These are phyloP conservation scores for Epsilonema sp. DNA, from an alignment of 2,888 invertebrate genomes.

Conservation along the genomic window DNA sequence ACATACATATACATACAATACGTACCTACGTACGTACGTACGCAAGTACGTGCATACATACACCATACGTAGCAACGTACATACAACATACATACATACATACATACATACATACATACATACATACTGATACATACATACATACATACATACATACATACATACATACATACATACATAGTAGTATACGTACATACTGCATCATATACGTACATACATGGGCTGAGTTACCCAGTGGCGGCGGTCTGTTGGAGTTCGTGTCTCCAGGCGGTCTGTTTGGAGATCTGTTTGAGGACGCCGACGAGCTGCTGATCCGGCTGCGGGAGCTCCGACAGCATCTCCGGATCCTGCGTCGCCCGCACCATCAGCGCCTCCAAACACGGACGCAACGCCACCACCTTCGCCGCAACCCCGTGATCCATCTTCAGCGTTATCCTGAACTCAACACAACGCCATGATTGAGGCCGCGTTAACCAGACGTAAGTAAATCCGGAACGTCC, in stretches of 20 bases:
- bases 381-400: slow-evolving; percentile 63
- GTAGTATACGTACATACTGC: too few relatives aligned
- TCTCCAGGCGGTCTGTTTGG: slow-evolving; percentile 51
- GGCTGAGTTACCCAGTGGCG: neutral
- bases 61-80: too few relatives aligned
- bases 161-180: neutral
- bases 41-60: too few relatives aligned
- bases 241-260: slow-evolving; percentile 40
- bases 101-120: too few relatives aligned
- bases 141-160: neutral
- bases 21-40: too few relatives aligned
- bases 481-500: too few relatives aligned
- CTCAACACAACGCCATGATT: slow-evolving; percentile 9
- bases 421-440: slow-evolving; percentile 60
- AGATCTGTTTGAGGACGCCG: slow-evolving; percentile 46
- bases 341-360: slow-evolving; percentile 56
- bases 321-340: slow-evolving; percentile 45
- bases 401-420: slow-evolving; percentile 53
- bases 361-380: slow-evolving; percentile 66
- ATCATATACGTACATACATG: neutral
- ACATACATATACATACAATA: too few relatives aligned
- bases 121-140: neutral
- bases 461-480: too few relatives aligned
- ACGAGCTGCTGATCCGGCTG: slow-evolving; percentile 42
- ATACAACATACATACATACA: too few relatives aligned